Conservation (phyloP, 64 coral and sea anemone species). For the Trachythela sp. region DNA sequence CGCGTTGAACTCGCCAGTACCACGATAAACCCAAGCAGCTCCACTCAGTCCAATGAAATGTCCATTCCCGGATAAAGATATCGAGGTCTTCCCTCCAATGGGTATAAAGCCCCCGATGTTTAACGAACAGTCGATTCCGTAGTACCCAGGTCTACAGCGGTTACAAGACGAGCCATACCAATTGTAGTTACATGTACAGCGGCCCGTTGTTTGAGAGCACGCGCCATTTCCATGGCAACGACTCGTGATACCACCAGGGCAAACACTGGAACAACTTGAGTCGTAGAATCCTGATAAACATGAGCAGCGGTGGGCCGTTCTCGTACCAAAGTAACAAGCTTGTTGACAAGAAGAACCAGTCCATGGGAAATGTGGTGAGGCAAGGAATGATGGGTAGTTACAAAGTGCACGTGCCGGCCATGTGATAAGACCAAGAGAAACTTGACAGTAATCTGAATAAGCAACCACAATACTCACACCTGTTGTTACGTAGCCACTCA, state of each 20-base stretch:
- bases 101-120: constrained; percentile 21
- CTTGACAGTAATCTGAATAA: constrained; percentile 78
- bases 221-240: constrained; percentile 62
- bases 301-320: constrained; percentile 34
- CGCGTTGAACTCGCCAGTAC: constrained; percentile 69
- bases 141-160: constrained; percentile 55
- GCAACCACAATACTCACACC: constrained; percentile 72
- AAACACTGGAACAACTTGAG: constrained; percentile 45
- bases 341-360: constrained; percentile 58
- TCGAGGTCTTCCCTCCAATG: background rate
- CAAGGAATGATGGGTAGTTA: constrained; percentile 51
- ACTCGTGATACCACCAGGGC: constrained; percentile 66
- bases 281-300: constrained; percentile 76
- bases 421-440: constrained; percentile 59
- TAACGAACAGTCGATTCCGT: constrained; percentile 71
- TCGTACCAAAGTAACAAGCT: constrained; percentile 55
- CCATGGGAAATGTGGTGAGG: constrained; percentile 64
- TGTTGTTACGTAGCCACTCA: constrained; percentile 21
- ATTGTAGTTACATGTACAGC: constrained; percentile 55
- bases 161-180: constrained; percentile 74
- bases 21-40: constrained; percentile 53
- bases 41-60: constrained; percentile 75
- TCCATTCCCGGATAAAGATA: constrained; percentile 73
- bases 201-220: constrained; percentile 48
- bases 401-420: constrained; percentile 91